A percentile compares a stretch with the other conserved stretches of the same genome.
phyloP scores from a whole-genome alignment of 2,113 vertebrate genomes.

The Maylandia zebra region DNA sequence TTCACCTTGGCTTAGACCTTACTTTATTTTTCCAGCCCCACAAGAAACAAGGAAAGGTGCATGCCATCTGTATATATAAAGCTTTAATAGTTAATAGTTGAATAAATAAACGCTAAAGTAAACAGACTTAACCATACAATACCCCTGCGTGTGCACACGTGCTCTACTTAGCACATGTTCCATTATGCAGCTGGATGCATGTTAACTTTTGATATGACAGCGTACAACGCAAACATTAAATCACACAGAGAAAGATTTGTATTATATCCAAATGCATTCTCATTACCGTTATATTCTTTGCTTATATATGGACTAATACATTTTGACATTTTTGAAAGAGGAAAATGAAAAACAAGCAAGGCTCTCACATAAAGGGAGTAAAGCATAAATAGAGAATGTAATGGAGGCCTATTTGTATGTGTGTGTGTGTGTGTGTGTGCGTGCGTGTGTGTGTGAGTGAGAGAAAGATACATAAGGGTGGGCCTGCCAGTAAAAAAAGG shows the following conservation, averaged over 20 bases:
- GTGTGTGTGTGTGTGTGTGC: accelerated
- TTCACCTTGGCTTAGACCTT: background rate
- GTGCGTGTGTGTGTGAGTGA: background rate
- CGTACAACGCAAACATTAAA: background rate
- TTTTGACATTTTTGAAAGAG: background rate
- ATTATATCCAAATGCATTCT: background rate
- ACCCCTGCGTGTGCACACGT: background rate
- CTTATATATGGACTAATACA: background rate
- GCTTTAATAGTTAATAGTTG: background rate
- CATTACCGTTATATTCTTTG: background rate
- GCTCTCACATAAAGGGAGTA: background rate
- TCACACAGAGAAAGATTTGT: background rate
- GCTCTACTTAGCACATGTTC: background rate
- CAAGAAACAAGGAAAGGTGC: background rate
- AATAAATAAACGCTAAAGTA: background rate
- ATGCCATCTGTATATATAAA: background rate
- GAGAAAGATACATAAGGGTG: background rate
- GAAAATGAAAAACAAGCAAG: background rate
- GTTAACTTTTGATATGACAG: background rate
- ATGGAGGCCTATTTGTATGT: background rate
- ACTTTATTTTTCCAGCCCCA: background rate
- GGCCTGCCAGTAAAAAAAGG: background rate
- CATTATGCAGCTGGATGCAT: background rate
- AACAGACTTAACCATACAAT: background rate
- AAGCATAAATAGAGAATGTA: background rate